Percentiles rank a stretch among this genome's conserved stretches.
phyloP scores from a whole-genome alignment of 1,140 invertebrate species.

The Temnothorax nylanderi region DNA sequence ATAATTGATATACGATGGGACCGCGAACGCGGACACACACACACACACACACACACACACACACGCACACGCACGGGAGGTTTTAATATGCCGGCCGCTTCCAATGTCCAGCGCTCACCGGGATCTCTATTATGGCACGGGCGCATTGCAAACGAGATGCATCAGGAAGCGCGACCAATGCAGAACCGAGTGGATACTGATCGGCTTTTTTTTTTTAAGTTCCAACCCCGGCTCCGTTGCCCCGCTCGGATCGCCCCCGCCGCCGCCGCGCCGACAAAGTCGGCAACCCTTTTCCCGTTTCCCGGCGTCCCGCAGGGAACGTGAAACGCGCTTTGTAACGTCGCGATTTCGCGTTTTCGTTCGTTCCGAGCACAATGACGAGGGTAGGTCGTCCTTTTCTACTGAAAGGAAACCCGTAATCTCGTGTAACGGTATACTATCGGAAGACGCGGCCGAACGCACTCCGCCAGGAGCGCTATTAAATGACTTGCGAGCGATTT shows the following conservation, averaged over 20 bases:
- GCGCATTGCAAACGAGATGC: conserved; percentile 69
- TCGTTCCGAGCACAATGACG: conserved; percentile 60
- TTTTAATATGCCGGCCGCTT: conserved; percentile 68
- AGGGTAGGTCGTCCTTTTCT: conserved; percentile 57
- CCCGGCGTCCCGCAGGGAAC: conserved; percentile 71
- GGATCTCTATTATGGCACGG: conserved; percentile 70
- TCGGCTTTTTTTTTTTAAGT: conserved; percentile 72
- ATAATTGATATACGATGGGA: conserved; percentile 73
- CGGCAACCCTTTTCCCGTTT: conserved; percentile 49
- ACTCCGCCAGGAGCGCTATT: conserved; percentile 59
- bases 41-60: not conserved
- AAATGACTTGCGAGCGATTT: conserved; percentile 62
- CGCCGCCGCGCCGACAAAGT: conserved; percentile 50
- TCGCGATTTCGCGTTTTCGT: conserved; percentile 65
- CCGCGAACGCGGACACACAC: conserved; percentile 26
- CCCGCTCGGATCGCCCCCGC: conserved; percentile 37
- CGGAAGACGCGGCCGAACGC: conserved; percentile 58
- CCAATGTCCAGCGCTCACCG: conserved; percentile 63
- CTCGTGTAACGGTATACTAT: conserved; percentile 62
- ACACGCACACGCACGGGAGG: conserved; percentile 11
- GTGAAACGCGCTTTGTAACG: conserved; percentile 71
- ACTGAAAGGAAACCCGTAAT: conserved; percentile 60
- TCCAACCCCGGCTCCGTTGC: conserved; percentile 44
- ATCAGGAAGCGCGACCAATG: conserved; percentile 74
- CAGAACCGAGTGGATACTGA: conserved; percentile 73